phyloP scores from a whole-genome alignment of 2,797 vertebrate genomes.

The Morelia viridis region DNA sequence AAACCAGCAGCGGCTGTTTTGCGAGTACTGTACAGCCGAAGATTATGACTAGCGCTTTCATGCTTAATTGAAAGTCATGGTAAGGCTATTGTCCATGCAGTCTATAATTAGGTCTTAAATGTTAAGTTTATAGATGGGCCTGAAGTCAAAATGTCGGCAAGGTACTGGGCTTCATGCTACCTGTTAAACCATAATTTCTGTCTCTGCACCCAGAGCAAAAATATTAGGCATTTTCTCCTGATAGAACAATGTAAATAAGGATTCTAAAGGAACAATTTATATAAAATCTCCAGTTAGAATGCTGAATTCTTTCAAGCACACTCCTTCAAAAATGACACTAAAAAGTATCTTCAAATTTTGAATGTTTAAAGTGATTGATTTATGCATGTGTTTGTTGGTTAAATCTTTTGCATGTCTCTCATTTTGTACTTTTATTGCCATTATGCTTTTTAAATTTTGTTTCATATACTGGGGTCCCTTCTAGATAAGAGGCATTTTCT shows the following conservation, averaged over 20 bases:
- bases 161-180: neutral
- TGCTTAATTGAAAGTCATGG: neutral
- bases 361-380: neutral
- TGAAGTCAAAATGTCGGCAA: neutral
- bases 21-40: neutral
- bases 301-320: neutral
- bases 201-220: conserved; percentile 4
- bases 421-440: neutral
- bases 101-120: neutral
- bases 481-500: neutral
- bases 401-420: neutral
- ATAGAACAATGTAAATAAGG: neutral
- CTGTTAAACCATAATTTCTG: conserved; percentile 9
- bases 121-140: neutral
- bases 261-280: neutral
- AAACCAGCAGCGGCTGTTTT: neutral
- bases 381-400: neutral
- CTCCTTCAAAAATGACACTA: neutral
- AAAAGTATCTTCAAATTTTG: neutral
- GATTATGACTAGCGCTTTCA: neutral
- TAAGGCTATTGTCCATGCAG: neutral
- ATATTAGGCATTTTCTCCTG: neutral
- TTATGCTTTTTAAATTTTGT: neutral
- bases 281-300: neutral
- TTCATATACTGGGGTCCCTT: neutral